Evolutionary conservation across 1,140 invertebrate species (phyloP), one percentile per base, ranked within the genome.

Genomic region (Archivesica marissinica): DNA sequence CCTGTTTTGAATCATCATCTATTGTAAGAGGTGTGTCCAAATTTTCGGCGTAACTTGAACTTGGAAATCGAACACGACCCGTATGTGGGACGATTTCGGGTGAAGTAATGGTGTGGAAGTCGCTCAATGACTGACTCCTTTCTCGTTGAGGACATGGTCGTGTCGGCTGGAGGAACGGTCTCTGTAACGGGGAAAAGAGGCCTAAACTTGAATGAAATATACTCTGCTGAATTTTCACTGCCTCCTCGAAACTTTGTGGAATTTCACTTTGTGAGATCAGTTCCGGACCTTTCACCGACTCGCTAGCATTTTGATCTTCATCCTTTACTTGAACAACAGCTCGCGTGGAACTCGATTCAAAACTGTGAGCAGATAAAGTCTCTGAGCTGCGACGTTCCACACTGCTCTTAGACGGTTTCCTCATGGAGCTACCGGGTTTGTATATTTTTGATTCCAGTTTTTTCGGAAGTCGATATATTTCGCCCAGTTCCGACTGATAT

Each of bases 361-460:
- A 75, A 25, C 35, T 56, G 6, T 75, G 80, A 20, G 50, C 35
- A 25, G 47, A 47, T 33, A 83, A 9, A 41, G 50, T 56, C 15
- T 83, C 80, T 1, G 68, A 74, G 17, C 64, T n/a, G 1, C 80
- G 50, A 0, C 80, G 50, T 33, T 83, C 80, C 0, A 39, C 33
- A 38, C 70, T 28, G 20, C 50, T 64, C 38, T 83, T 83, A 9
- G 44, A 30, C 4, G 59, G 80, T 38, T 83, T 83, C 11, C 70
- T 74, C 20, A 59, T 56, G 17, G 33, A 56, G 15, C 64, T 59
- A 54, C 61, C 72, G 28, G 66, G 77, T 50, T 79, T 44, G 44
- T 83, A 83, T 28, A 83, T 74, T 75, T 83, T 83, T 59, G 80
- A 72, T 50, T 83, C 80, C n/a, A 72, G 47, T 64, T 83, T 83